Base-by-base conservation (phyloP, 53 echinoderm and acorn worm species). In the Echinarachnius parma region DNA sequence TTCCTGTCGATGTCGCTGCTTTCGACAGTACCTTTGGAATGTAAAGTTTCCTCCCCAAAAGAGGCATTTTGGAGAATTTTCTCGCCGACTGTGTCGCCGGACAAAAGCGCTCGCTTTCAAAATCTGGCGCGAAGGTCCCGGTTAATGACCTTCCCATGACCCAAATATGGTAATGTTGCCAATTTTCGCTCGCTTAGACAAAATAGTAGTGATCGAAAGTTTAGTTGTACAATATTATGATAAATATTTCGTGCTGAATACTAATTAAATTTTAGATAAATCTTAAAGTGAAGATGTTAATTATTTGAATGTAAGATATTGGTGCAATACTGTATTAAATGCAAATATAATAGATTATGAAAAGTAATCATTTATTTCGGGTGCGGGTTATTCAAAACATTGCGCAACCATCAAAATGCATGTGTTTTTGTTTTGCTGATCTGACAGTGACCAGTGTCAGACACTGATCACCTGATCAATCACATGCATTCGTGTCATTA, bases 31-130 rank as follows among this genome's bases (percentile, higher is more conserved):
- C 68, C 64, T 75, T 71, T 19, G 83, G 77, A 61, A 77, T 67
- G 67, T 83, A 83, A 33, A 83, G 66, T 61, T 77, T 83, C 32
- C 66, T 83, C 67, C 83, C 83, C 83, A 76, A 83, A 64, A 83
- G 83, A 59, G 83, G 83, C 83, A 83, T 83, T 62, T 34, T 83
- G 77, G 58, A 48, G 60, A 60, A 25, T 39, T 26, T 72, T 56
- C 46, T n/a, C 26, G 18, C 37, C 57, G 28, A 55, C 74, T 55
- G 74, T 56, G 36, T 10, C 26, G 2, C 42, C n/a, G n/a, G 15
- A 72, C 56, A 72, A 72, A 72, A 72, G 74, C 74, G 74, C 74
- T 54, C 74, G 56, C 74, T 72, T 72, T 72, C 36, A 72, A 72
- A 72, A 72, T 72, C 74, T 72, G 74, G 74, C 74, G 74, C 74